Percentiles rank a stretch among this genome's conserved stretches.
Evolutionary conservation across 2,888 invertebrate species (phyloP).

Genomic region (Crepidodera aurea): DNA sequence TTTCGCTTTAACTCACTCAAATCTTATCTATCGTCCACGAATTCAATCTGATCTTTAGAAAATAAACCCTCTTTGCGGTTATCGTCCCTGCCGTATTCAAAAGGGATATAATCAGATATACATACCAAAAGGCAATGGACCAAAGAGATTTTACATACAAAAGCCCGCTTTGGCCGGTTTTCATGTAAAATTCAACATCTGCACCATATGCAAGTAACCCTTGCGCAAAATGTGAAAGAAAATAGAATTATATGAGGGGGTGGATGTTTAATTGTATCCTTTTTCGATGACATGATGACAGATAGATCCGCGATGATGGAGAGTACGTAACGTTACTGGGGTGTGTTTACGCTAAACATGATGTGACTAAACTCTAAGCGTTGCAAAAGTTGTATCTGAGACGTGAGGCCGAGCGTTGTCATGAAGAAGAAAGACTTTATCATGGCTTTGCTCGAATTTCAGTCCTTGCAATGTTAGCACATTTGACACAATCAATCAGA

Average conservation of each 20-base stretch:
- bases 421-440: too few relatives aligned
- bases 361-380: too few relatives aligned
- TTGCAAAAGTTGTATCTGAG: too few relatives aligned
- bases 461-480: too few relatives aligned
- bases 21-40: not conserved
- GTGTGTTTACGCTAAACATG: too few relatives aligned
- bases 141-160: constrained; percentile 27
- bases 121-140: constrained; percentile 28
- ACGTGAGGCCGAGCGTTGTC: too few relatives aligned
- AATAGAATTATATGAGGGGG: constrained; percentile 2
- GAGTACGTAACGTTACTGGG: too few relatives aligned
- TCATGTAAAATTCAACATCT: constrained; percentile 35
- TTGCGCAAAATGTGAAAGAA: constrained; percentile 32
- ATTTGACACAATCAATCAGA: too few relatives aligned
- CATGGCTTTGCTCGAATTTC: too few relatives aligned
- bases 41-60: not conserved
- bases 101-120: constrained; percentile 27
- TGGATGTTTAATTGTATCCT: not conserved
- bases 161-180: constrained; percentile 14
- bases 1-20: not conserved
- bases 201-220: constrained; percentile 33
- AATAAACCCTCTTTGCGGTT: constrained; percentile 6
- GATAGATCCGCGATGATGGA: too few relatives aligned
- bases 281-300: not conserved
- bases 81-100: constrained; percentile 24